Base-by-base conservation (phyloP, 2,888 invertebrate species). In the Agonopterix alstromeriana region DNA sequence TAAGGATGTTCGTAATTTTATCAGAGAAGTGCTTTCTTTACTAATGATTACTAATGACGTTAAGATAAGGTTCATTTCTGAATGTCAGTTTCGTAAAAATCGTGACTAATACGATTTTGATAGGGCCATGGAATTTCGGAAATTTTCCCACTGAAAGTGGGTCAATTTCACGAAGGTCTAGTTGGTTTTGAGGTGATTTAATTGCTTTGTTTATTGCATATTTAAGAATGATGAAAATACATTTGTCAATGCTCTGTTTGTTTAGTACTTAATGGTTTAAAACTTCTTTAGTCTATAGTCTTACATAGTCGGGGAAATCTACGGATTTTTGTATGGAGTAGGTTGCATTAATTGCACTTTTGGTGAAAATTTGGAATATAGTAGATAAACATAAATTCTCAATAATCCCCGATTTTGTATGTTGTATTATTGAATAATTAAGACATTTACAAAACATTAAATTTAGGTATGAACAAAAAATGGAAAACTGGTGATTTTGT, bases 81-180 rank as follows among this genome's bases (percentile, higher is more conserved):
- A 49, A 63, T 66, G 63, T 44, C 43, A 9, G 12, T 36, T 48
- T 44, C 41, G 35, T 40, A 40, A 27, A 46, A 47, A 27, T 60
- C 62, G 57, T 62, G 52, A 56, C 70, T 75, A 74, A 78, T 76
- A 58, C 64, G 57, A 61, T 73, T 79, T 76, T 73, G 69, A 74
- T 78, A 70, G 63, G 61, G 65, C 67, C 53, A 46, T 55, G 57
- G 50, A 43, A 50, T 53, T 58, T 59, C 56, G 52, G 47, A 36
- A 50, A 51, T 44, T 45, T 14, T 40, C n/a, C 8, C 11, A 17
- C 43, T n/a, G 14, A 10, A 56, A 52, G 41, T 47, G 47, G 53
- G 59, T 43, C 55, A 55, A 51, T 56, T 57, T 54, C 57, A 54
- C 56, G 53, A 53, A 56, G 45, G 42, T 56, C 44, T 3, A 11